Conservation (phyloP, 2,797 vertebrate genomes). For the Ptychobarbus kaznakovi region DNA sequence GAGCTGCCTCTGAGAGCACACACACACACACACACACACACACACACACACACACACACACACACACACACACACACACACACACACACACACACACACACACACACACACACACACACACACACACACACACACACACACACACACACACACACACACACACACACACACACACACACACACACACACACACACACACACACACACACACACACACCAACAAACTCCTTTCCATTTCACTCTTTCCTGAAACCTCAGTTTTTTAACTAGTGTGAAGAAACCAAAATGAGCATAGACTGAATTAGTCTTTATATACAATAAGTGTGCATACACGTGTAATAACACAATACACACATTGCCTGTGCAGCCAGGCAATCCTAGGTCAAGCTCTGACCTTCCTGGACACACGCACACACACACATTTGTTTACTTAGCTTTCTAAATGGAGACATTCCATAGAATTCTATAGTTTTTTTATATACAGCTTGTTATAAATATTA, state of each 20-base stretch:
- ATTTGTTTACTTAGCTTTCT: not conserved
- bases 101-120: conserved; percentile 18
- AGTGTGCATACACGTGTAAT: conserved; percentile 13
- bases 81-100: conserved; percentile 18
- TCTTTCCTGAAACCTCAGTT: not conserved
- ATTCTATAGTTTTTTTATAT: not conserved
- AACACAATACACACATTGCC: conserved; percentile 42
- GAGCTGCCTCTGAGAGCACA: not conserved
- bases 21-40: conserved; percentile 20
- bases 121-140: conserved; percentile 12
- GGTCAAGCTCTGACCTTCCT: conserved; percentile 30
- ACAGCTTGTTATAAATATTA: not conserved
- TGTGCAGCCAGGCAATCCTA: conserved; percentile 4
- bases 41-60: conserved; percentile 22
- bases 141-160: conserved; percentile 23
- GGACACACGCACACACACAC: conserved; percentile 12
- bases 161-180: conserved; percentile 13
- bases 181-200: conserved; percentile 15
- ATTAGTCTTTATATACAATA: conserved; percentile 17
- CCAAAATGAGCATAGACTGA: conserved; percentile 10
- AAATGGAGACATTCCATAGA: not conserved
- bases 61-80: conserved; percentile 24
- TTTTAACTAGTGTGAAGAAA: conserved; percentile 4
- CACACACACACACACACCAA: conserved; percentile 19
- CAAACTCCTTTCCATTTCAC: conserved; percentile 26